phyloP scores from a whole-genome alignment of 1,140 invertebrate genomes.

The Caenorhabditis briggsae region DNA sequence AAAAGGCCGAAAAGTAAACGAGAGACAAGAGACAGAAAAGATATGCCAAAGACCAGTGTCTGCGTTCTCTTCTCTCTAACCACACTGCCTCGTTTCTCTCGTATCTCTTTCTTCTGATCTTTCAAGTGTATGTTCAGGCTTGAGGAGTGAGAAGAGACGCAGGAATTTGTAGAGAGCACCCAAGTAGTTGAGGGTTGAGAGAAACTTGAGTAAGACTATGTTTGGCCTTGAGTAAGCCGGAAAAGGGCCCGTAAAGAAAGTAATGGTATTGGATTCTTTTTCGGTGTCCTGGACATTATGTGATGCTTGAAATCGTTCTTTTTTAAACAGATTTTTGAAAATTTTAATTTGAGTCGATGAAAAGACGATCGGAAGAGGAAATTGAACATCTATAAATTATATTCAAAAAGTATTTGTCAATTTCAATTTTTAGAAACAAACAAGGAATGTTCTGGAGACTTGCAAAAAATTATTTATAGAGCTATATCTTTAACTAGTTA shows the following conservation, averaged over 20 bases:
- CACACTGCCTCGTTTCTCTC: neutral
- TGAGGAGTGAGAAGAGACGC: conserved; percentile 3
- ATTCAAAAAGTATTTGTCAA: no score
- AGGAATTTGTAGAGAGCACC: neutral
- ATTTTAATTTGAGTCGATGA: no score
- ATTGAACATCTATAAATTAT: no score
- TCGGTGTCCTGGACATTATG: neutral
- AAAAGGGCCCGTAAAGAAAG: conserved; percentile 31
- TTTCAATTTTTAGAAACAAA: no score
- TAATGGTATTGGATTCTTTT: no score
- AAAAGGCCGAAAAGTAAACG: neutral
- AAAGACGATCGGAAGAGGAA: no score
- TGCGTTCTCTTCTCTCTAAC: conserved; percentile 16
- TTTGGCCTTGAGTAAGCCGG: conserved; percentile 34
- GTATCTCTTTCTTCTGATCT: neutral
- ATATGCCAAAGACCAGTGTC: conserved; percentile 50
- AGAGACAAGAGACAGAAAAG: conserved; percentile 36
- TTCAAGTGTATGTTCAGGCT: conserved; percentile 21
- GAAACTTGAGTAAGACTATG: neutral
- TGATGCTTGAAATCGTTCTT: no score
- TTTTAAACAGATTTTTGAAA: no score
- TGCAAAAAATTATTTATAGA: no score
- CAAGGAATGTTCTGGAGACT: no score
- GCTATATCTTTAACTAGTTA: no score
- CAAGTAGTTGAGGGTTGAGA: neutral